Percentiles rank a stretch among this genome's conserved stretches.
Conservation (phyloP, 2,113 vertebrate genomes). For the Danionella cerebrum region DNA sequence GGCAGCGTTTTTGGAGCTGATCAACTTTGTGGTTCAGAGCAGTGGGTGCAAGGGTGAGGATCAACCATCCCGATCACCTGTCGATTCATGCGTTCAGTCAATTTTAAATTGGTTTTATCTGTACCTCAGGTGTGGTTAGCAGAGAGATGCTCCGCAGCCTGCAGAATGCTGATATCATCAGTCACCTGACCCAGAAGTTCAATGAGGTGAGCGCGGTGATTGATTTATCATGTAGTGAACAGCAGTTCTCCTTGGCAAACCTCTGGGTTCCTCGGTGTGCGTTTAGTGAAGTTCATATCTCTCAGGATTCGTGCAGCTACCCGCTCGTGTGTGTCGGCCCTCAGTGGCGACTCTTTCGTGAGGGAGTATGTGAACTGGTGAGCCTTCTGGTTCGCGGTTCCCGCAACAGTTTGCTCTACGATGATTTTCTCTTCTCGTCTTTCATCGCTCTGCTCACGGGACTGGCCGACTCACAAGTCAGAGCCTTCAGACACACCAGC, state of each 20-base stretch:
- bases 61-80: too few species aligned
- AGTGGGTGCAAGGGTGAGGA: constrained; percentile 76
- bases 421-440: constrained; percentile 71
- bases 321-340: constrained; percentile 62
- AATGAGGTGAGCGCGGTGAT: constrained; percentile 80
- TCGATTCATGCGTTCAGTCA: background rate
- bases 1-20: constrained; percentile 68
- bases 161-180: constrained; percentile 80
- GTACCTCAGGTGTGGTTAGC: constrained; percentile 67
- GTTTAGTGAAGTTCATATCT: too few species aligned
- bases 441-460: constrained; percentile 75
- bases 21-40: constrained; percentile 78
- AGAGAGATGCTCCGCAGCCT: constrained; percentile 69
- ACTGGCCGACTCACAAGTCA: constrained; percentile 81
- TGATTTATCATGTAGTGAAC: too few species aligned
- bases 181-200: constrained; percentile 74
- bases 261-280: background rate
- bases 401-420: constrained; percentile 70
- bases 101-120: background rate
- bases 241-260: too few species aligned
- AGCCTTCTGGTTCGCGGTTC: constrained; percentile 63
- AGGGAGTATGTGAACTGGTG: constrained; percentile 68
- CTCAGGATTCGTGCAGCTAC: constrained; percentile 70
- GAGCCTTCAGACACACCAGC: constrained; percentile 86
- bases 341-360: constrained; percentile 67